Percentiles rank a stretch among this genome's conserved stretches.
phyloP scores from a whole-genome alignment of 2,888 invertebrate genomes.

The Yponomeuta cagnagella region DNA sequence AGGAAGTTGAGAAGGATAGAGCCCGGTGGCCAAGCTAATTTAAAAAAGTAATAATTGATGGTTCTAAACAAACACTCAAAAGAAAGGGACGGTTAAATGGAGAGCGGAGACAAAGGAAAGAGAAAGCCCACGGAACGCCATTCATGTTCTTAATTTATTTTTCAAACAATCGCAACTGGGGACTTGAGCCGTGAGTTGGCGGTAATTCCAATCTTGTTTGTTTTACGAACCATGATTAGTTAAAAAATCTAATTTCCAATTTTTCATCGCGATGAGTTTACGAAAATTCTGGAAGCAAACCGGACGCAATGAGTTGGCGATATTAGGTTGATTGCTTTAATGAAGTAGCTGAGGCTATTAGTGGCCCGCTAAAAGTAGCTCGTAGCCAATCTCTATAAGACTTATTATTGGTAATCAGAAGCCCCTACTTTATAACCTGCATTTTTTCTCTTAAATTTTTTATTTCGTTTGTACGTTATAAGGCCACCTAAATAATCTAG shows the following conservation, averaged over 20 bases:
- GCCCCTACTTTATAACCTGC: too few species aligned
- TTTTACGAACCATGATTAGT: slow-evolving; percentile 38
- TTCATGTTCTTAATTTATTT: slow-evolving; percentile 13
- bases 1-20: slow-evolving; percentile 38
- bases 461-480: too few species aligned
- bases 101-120: slow-evolving; percentile 22
- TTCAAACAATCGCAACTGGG: slow-evolving; percentile 37
- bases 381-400: slow-evolving; percentile 27
- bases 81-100: slow-evolving; percentile 68
- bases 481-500: too few species aligned
- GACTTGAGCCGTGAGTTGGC: slow-evolving; percentile 50
- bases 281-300: slow-evolving; percentile 51
- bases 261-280: slow-evolving; percentile 54
- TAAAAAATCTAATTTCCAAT: slow-evolving; percentile 54
- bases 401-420: not conserved
- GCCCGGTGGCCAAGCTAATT: slow-evolving; percentile 63
- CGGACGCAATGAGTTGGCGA: slow-evolving; percentile 46
- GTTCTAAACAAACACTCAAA: slow-evolving; percentile 72
- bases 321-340: slow-evolving; percentile 40
- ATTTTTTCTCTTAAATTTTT: too few species aligned
- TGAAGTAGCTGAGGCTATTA: slow-evolving; percentile 56
- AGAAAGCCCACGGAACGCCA: slow-evolving; percentile 10
- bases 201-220: slow-evolving; percentile 39
- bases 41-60: slow-evolving; percentile 53
- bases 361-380: slow-evolving; percentile 59